Base-by-base conservation (phyloP, 2,113 vertebrate species). In the Mesoclemmys tuberculata region DNA sequence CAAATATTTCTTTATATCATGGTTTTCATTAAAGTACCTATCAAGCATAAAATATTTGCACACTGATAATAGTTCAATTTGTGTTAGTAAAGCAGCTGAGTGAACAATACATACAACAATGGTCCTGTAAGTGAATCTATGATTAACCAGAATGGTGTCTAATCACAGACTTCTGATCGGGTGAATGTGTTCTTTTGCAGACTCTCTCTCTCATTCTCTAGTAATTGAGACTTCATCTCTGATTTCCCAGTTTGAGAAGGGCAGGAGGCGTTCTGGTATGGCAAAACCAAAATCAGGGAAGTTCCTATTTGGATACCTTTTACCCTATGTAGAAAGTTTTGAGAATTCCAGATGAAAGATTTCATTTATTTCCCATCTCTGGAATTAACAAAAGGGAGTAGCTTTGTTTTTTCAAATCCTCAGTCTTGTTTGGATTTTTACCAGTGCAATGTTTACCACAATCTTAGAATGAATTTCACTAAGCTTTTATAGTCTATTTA, bases 101-200 rank as follows among this genome's bases (percentile, higher is more conserved):
- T 96, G 93, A 96, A 90, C 92, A 95, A 96, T 83, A 82, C 61
- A 79, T 44, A 61, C 44, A 51, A 38, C 87, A 90, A 93, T 90
- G 86, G 51, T 71, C 94, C 93, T 89, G 89, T 88, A 96, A 94
- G 86, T 94, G 93, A 93, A 88, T 96, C 94, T 93, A 91, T 85
- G 85, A 31, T 96, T 93, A 93, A 89, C 86, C 92, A 77, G 41
- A 46, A 26, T 77, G 87, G 79, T 94, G 77, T 64, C 71, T 77
- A 84, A 87, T 61, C 93, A 68, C 88, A 96, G 82, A 88, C 89
- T 92, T 96, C 91, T 91, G 92, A 94, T 93, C 91, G 93, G 88
- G 87, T 95, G 90, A 93, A 96, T 95, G 31, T 0, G 71, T 83
- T 89, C n/a, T 75, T 94, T 84, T 87, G 71, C 80, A 88, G 61